Conservation (phyloP, 2,888 invertebrate genomes). For the Volucella inflata region DNA sequence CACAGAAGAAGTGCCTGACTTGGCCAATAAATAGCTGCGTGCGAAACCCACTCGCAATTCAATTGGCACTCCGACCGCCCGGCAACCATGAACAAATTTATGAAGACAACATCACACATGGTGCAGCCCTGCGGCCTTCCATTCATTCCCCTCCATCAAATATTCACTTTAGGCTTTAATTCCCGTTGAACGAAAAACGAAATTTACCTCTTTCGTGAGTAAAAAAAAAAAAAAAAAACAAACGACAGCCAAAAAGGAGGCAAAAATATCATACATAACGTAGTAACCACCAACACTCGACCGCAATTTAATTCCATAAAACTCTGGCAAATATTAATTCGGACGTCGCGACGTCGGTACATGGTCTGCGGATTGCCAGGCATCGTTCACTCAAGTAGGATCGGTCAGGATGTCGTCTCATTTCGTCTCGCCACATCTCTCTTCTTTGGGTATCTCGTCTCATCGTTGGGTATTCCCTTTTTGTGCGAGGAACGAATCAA, state of each 20-base stretch:
- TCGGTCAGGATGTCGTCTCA: constrained; percentile 26
- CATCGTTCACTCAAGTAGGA: background rate
- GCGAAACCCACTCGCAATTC: constrained; percentile 66
- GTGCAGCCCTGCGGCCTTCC: constrained; percentile 65
- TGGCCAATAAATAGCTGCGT: constrained; percentile 69
- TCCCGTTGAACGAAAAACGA: constrained; percentile 19
- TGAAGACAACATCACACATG: constrained; percentile 73
- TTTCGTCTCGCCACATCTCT: background rate
- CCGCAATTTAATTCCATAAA: constrained; percentile 75
- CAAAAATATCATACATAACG: constrained; percentile 26
- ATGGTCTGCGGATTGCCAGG: no score
- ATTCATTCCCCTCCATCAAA: constrained; percentile 61
- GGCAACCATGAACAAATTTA: constrained; percentile 48
- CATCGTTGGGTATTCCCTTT: constrained; percentile 65
- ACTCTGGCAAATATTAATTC: constrained; percentile 73
- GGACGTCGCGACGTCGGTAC: constrained; percentile 23
- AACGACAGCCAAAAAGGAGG: background rate
- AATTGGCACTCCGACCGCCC: constrained; percentile 27
- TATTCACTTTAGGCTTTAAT: constrained; percentile 70
- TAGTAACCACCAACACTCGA: constrained; percentile 61
- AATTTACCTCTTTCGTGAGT: no score
- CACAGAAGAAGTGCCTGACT: constrained; percentile 33
- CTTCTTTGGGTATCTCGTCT: constrained; percentile 6
- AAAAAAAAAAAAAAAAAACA: constrained; percentile 24
- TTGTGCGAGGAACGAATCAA: constrained; percentile 73